Conservation (phyloP, 2,888 invertebrate species). For the Galeopsomyia nigrocyanea region DNA sequence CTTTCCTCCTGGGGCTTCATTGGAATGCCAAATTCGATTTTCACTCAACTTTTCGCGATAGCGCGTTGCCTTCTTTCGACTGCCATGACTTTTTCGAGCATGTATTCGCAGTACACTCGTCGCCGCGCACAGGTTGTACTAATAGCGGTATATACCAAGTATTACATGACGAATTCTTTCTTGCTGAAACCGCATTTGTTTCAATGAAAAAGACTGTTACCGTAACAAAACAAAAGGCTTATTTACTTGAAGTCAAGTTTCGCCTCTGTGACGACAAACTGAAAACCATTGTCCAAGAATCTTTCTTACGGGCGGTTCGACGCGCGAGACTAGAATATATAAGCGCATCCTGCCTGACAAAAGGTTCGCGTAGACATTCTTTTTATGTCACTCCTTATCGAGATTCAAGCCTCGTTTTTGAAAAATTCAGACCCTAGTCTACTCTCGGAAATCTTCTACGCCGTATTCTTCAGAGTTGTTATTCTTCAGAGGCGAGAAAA, state of each 20-base stretch:
- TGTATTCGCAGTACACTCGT: too few relatives aligned
- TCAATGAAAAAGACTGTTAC: too few relatives aligned
- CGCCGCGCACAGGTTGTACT: too few relatives aligned
- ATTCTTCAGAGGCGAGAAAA: conserved; percentile 36
- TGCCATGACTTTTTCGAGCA: too few relatives aligned
- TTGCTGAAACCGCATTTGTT: too few relatives aligned
- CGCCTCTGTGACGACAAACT: conserved; percentile 25
- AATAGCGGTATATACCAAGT: too few relatives aligned
- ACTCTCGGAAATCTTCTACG: conserved; percentile 45
- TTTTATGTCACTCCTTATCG: conserved; percentile 46
- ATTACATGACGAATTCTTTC: too few relatives aligned
- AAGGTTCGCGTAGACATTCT: conserved; percentile 42
- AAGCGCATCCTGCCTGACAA: conserved; percentile 29
- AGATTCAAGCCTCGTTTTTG: conserved; percentile 47
- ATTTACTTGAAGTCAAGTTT: background rate
- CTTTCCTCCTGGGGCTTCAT: too few relatives aligned
- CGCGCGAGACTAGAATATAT: conserved; percentile 41
- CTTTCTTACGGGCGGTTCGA: conserved; percentile 29
- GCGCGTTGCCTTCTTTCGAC: too few relatives aligned
- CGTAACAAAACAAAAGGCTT: too few relatives aligned
- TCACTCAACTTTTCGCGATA: too few relatives aligned
- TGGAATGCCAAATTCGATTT: too few relatives aligned
- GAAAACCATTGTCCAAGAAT: conserved; percentile 38
- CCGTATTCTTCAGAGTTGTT: conserved; percentile 31
- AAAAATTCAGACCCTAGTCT: conserved; percentile 39